phyloP scores from a whole-genome alignment of 2,888 invertebrate genomes.

The Anoplius nigerrimus region DNA sequence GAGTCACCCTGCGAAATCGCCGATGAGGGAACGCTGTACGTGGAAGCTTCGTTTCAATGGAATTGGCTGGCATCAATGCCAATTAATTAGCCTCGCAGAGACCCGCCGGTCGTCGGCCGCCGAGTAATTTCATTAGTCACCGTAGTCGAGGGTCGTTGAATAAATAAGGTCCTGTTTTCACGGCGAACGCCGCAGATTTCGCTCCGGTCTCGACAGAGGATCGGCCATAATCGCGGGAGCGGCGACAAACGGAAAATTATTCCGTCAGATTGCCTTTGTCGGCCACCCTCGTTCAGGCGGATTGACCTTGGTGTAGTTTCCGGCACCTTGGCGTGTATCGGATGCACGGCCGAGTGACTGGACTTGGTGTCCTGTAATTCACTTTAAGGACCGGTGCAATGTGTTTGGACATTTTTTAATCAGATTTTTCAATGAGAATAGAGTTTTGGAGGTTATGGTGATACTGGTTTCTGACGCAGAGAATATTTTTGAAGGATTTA shows the following conservation, averaged over 20 bases:
- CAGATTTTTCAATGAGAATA: too few relatives aligned
- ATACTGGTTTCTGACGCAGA: too few relatives aligned
- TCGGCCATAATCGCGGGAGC: constrained; percentile 36
- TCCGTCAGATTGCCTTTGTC: too few relatives aligned
- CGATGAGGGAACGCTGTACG: constrained; percentile 39
- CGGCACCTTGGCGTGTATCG: too few relatives aligned
- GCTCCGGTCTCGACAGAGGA: constrained; percentile 36
- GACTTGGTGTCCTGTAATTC: too few relatives aligned
- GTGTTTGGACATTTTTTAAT: too few relatives aligned
- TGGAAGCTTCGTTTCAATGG: constrained; percentile 55
- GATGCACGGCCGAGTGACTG: too few relatives aligned
- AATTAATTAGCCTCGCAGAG: constrained; percentile 66
- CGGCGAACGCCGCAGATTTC: constrained; percentile 34
- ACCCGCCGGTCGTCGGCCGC: constrained; percentile 41
- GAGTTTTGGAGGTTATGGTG: too few relatives aligned
- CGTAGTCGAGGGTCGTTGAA: constrained; percentile 46
- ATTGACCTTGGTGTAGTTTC: too few relatives aligned
- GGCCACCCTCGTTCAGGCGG: too few relatives aligned
- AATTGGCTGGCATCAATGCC: constrained; percentile 65
- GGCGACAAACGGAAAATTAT: neutral
- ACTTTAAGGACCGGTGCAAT: too few relatives aligned
- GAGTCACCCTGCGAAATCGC: neutral
- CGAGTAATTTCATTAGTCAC: constrained; percentile 57
- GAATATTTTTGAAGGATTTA: too few relatives aligned
- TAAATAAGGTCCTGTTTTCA: constrained; percentile 54